Evolutionary conservation across 2,797 vertebrate genomes (phyloP).

Genomic region (Micropoecilia bifurca): DNA sequence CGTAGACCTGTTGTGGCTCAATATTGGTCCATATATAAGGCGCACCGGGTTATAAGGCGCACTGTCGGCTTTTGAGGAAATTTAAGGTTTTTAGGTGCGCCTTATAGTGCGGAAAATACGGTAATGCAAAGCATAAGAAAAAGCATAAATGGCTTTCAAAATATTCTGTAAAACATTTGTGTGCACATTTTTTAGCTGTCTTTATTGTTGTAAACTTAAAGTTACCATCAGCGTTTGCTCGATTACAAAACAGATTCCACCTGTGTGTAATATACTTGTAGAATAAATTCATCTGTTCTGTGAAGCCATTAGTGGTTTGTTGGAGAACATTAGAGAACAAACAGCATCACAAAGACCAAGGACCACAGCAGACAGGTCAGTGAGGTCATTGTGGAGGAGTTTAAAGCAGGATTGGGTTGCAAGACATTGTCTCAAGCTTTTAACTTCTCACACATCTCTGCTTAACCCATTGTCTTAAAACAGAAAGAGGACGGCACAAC

Average conservation of each 20-base stretch:
- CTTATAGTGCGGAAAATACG: no score
- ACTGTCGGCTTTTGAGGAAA: no score
- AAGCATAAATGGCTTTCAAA: neutral
- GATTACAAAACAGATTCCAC: neutral
- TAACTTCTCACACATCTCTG: neutral
- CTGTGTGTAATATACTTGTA: neutral
- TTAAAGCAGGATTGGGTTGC: neutral
- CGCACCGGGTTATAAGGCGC: no score
- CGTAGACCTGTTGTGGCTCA: no score
- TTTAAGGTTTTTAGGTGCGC: no score
- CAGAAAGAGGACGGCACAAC: neutral
- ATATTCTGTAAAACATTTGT: neutral
- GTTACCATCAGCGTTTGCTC: neutral
- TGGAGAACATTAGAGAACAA: neutral
- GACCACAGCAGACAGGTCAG: neutral
- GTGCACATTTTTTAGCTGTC: neutral
- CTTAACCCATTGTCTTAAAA: neutral
- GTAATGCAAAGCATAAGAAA: neutral
- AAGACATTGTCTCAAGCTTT: neutral
- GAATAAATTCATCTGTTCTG: neutral
- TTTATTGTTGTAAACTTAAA: neutral
- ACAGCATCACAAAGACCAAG: neutral
- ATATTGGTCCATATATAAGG: no score
- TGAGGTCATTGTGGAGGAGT: neutral
- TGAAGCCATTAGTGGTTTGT: neutral